Conservation (phyloP, 1,140 invertebrate genomes). For the Oryctes rhinoceros region DNA sequence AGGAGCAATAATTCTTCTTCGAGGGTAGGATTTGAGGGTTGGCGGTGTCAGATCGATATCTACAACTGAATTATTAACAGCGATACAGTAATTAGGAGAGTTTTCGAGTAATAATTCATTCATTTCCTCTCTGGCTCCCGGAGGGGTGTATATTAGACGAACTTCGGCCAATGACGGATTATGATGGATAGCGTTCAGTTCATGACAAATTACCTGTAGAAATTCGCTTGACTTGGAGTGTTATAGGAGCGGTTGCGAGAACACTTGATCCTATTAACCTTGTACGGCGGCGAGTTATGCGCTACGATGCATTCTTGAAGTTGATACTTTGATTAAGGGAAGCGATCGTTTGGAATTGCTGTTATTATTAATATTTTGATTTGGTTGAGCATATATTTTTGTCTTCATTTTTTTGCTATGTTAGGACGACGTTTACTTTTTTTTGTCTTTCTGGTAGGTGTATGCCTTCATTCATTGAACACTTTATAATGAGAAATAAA, state of each 20-base stretch:
- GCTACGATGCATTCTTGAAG: no score
- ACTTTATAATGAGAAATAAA: no score
- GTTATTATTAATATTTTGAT: no score
- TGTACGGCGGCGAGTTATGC: neutral
- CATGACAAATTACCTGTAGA: neutral
- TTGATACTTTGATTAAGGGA: no score
- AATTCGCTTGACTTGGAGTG: neutral
- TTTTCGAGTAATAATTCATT: slow-evolving; percentile 20
- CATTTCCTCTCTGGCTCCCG: neutral
- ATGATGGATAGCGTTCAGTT: neutral
- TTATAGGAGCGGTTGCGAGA: neutral
- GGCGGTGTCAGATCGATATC: neutral
- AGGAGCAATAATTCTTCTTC: neutral
- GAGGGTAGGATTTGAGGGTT: neutral
- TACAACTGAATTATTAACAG: slow-evolving; percentile 2
- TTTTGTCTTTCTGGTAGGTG: no score
- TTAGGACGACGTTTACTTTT: no score
- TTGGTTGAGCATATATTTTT: no score
- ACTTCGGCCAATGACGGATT: slow-evolving; percentile 7
- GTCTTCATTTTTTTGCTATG: no score
- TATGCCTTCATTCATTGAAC: no score
- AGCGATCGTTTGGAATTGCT: no score
- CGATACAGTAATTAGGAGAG: slow-evolving; percentile 14
- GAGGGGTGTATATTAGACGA: neutral
- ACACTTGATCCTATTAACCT: neutral